A percentile compares a stretch with the other conserved stretches of the same genome.
These are phyloP conservation scores for Onychorhynchus coronatus DNA, from an alignment of 2,113 vertebrate genomes.

Conservation along the genomic window DNA sequence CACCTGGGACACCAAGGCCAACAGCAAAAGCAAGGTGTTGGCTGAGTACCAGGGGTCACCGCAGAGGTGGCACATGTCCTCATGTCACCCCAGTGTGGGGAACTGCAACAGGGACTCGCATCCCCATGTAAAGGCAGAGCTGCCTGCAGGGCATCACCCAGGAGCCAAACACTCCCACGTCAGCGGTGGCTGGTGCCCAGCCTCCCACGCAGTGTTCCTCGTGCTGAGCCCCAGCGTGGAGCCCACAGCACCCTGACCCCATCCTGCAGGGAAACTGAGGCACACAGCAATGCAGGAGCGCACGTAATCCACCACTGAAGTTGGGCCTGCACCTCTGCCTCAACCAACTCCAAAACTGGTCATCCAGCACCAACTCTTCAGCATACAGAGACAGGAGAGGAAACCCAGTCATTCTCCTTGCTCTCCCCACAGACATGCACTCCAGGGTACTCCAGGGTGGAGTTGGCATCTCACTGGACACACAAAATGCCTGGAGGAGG, in stretches of 20 bases:
- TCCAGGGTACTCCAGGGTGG: rapidly evolving
- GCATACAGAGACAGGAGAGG: background rate
- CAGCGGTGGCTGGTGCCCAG: rapidly evolving
- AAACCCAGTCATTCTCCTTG: background rate
- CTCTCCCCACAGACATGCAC: background rate
- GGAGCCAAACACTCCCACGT: rapidly evolving
- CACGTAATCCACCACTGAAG: background rate
- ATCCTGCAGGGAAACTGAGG: background rate
- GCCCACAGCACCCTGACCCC: background rate
- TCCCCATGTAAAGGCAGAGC: background rate
- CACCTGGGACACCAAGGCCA: background rate
- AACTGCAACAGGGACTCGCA: background rate
- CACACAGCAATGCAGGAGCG: rapidly evolving
- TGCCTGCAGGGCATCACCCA: background rate
- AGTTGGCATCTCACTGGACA: background rate
- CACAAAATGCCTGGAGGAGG: background rate
- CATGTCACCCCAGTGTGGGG: rapidly evolving
- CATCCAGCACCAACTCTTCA: background rate
- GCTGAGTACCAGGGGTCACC: background rate
- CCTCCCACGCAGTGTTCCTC: background rate
- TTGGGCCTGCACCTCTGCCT: background rate
- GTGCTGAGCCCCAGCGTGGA: rapidly evolving
- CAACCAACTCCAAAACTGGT: background rate
- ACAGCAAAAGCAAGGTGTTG: background rate
- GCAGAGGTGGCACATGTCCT: background rate